Evolutionary conservation across 2,113 vertebrate genomes (phyloP).

Genomic region (Progne subis): DNA sequence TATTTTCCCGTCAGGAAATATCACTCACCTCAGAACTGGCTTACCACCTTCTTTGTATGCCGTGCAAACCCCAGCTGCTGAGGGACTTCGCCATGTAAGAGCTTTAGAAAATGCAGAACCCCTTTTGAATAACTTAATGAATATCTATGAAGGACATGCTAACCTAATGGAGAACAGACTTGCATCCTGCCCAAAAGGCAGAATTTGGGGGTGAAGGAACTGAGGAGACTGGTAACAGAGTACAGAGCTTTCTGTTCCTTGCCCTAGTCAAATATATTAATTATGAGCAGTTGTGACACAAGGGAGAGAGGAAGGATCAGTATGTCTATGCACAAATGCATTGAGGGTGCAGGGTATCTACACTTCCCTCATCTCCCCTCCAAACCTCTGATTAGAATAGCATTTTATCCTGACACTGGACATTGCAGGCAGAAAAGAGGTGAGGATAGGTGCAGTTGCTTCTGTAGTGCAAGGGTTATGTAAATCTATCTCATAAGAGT

Average conservation of each 20-base stretch:
- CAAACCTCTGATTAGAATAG: not conserved
- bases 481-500: not conserved
- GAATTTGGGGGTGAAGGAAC: not conserved
- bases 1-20: conserved; percentile 7
- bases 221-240: not conserved
- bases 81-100: not conserved
- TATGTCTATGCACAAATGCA: not conserved
- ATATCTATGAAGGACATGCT: not conserved
- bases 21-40: not conserved
- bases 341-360: not conserved
- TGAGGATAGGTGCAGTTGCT: not conserved
- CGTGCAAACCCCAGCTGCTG: not conserved
- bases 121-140: not conserved
- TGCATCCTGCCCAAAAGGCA: not conserved
- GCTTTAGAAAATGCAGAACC: conserved; percentile 32
- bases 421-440: not conserved
- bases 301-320: not conserved
- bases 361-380: not conserved
- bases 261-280: not conserved
- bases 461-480: not conserved
- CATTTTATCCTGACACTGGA: not conserved
- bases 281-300: not conserved
- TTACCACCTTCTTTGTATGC: not conserved
- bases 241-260: not conserved
- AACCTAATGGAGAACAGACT: not conserved